phyloP scores from a whole-genome alignment of 2,113 vertebrate species.

The Petrocephalus microphthalmus region DNA sequence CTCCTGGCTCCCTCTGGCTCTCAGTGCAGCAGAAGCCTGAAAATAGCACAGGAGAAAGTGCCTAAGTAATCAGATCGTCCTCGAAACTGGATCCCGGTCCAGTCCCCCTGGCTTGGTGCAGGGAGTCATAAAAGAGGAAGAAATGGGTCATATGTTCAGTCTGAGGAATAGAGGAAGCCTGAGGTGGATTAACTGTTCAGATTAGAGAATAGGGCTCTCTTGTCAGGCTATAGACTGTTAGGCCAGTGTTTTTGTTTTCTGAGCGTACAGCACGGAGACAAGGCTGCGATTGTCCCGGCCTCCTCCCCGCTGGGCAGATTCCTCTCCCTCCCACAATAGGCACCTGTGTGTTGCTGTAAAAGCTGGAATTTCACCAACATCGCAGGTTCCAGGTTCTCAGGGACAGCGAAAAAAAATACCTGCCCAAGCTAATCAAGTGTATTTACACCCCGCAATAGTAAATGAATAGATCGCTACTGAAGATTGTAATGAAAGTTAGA shows the following conservation, averaged over 20 bases:
- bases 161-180: not conserved
- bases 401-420: not conserved
- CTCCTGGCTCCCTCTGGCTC: not conserved
- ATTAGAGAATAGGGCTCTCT: not conserved
- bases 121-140: not conserved
- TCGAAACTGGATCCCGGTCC: not conserved
- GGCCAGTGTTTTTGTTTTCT: not conserved
- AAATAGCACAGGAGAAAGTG: constrained; percentile 14
- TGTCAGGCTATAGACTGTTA: not conserved
- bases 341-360: not conserved
- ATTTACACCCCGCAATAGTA: not conserved
- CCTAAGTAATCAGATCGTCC: not conserved
- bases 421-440: not conserved
- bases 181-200: not conserved
- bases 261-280: not conserved
- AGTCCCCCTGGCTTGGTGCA: not conserved
- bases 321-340: constrained; percentile 2
- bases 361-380: not conserved
- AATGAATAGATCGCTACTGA: not conserved
- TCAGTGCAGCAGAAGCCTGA: not conserved
- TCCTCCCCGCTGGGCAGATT: not conserved
- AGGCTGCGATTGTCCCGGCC: not conserved
- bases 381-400: not conserved
- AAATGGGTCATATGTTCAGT: not conserved
- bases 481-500: not conserved